These are phyloP conservation scores for zebrafish (Danio rerio) DNA, from an alignment of 2,113 vertebrate species.

Conservation along the genomic window GRCz12tu NC_133180.1:77847001-77847500, in stretches of 20 bases:
- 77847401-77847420: background rate
- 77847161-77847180: background rate
- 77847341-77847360: background rate
- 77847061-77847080: no score
- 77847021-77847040: no score
- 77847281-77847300: background rate
- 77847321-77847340: background rate
- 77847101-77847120: no score
- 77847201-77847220: no score
- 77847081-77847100: no score
- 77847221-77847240: background rate
- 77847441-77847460: background rate
- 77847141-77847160: no score
- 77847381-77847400: background rate
- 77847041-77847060: no score
- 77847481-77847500: background rate
- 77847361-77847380: background rate
- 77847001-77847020: no score
- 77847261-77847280: background rate
- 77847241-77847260: background rate
- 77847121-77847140: no score
- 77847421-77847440: background rate
- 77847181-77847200: background rate
- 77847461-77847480: conserved; percentile 11
- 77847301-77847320: background rate